A percentile compares a stretch with the other conserved stretches of the same genome.
Evolutionary conservation across 2,797 vertebrate species (phyloP).

Genomic region (Neosilurus hyrtlii): DNA sequence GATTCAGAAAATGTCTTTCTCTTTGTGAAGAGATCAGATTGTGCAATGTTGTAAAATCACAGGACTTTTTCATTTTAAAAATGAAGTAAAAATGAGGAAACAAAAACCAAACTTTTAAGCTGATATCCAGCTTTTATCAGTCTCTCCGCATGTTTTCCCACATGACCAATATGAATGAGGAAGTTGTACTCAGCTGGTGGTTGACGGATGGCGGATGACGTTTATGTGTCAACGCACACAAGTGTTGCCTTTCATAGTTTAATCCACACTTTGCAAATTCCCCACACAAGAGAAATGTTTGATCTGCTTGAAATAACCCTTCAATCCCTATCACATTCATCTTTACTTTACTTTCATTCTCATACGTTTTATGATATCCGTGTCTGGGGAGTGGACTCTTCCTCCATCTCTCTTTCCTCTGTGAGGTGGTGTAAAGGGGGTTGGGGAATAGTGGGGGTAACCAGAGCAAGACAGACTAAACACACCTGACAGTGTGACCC

Average conservation of each 20-base stretch:
- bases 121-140: background rate
- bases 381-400: background rate
- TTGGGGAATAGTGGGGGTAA: background rate
- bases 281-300: background rate
- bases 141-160: slow-evolving; percentile 60
- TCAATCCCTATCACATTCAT: background rate
- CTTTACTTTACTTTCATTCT: background rate
- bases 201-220: background rate
- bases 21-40: background rate
- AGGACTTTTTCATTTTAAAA: background rate
- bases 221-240: slow-evolving; percentile 22
- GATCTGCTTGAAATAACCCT: background rate
- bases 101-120: background rate
- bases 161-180: slow-evolving; percentile 61
- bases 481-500: slow-evolving; percentile 45
- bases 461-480: slow-evolving; percentile 47
- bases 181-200: background rate
- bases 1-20: background rate
- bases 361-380: background rate
- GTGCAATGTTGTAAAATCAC: background rate
- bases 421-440: slow-evolving; percentile 5
- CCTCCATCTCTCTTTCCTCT: background rate
- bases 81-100: background rate
- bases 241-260: background rate
- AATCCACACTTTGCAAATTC: background rate